Conservation (phyloP, 2,113 vertebrate species). For the Thunnus maccoyii region DNA sequence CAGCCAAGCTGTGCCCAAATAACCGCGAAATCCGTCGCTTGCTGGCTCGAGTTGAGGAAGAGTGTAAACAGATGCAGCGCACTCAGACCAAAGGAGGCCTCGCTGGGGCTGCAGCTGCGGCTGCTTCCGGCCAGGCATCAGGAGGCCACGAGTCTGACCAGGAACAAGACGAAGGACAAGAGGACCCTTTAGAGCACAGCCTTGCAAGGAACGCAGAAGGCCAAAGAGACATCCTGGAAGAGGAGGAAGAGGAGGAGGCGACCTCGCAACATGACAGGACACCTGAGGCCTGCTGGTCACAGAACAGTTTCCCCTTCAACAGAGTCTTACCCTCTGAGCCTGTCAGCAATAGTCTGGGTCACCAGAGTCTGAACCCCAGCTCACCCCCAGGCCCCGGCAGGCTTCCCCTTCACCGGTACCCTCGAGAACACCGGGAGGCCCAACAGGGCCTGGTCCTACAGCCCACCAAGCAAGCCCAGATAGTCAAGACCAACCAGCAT, state of each 20-base stretch:
- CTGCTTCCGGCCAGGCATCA: conserved; percentile 66
- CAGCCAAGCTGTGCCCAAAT: conserved; percentile 92
- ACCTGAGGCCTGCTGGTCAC: conserved; percentile 81
- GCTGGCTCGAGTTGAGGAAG: conserved; percentile 94
- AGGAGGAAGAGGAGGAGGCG: conserved; percentile 75
- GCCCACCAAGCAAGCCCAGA: conserved; percentile 95
- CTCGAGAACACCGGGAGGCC: conserved; percentile 86
- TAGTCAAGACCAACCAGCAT: conserved; percentile 96
- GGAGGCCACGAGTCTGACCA: conserved; percentile 87
- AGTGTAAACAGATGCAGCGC: conserved; percentile 93
- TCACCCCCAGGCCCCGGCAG: conserved; percentile 87
- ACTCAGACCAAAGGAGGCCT: conserved; percentile 82
- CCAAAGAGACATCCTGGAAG: conserved; percentile 78
- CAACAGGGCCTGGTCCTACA: conserved; percentile 90
- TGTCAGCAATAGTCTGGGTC: conserved; percentile 73
- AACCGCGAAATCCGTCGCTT: conserved; percentile 95
- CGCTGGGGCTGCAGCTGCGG: conserved; percentile 70
- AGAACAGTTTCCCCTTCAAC: conserved; percentile 79
- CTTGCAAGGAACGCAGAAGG: conserved; percentile 68
- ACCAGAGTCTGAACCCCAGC: conserved; percentile 69
- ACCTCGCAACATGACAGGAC: conserved; percentile 65
- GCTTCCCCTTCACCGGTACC: conserved; percentile 78
- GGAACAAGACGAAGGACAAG: conserved; percentile 81
- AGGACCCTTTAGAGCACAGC: conserved; percentile 68
- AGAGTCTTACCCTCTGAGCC: conserved; percentile 81